Evolutionary conservation across 2,797 vertebrate species (phyloP).

Genomic region (Cynopterus sphinx): DNA sequence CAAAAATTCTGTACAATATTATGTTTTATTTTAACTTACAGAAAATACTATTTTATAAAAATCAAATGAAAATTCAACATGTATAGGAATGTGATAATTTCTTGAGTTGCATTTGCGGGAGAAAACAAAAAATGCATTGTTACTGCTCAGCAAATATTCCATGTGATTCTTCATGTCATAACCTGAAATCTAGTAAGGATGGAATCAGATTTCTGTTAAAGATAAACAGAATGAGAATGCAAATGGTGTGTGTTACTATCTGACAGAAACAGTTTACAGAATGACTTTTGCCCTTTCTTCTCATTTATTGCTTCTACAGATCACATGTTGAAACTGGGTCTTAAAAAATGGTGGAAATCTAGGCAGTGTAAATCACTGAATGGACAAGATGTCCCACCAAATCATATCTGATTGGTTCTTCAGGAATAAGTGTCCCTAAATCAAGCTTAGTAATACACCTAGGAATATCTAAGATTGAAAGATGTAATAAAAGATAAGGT

Average conservation of each 20-base stretch:
- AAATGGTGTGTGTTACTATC: not conserved
- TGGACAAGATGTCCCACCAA: not conserved
- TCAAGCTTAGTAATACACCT: not conserved
- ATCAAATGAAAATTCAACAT: not conserved
- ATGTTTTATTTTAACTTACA: not conserved
- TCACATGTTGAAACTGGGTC: fast-evolving
- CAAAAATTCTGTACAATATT: not conserved
- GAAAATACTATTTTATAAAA: not conserved
- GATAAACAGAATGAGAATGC: not conserved
- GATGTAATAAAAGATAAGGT: not conserved
- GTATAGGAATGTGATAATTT: not conserved
- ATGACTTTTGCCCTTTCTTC: not conserved
- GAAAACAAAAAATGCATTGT: not conserved
- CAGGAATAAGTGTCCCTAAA: not conserved
- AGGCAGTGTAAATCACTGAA: not conserved
- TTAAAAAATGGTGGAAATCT: not conserved
- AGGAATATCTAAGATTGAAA: not conserved
- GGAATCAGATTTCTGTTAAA: not conserved
- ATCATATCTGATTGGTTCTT: not conserved
- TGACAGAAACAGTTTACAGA: not conserved
- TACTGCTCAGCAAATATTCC: not conserved
- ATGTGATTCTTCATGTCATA: not conserved
- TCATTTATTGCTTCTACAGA: not conserved
- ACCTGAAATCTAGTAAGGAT: not conserved
- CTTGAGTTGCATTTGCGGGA: not conserved